phyloP scores from a whole-genome alignment of 2,888 invertebrate genomes.

The Marronus borbonicus region DNA sequence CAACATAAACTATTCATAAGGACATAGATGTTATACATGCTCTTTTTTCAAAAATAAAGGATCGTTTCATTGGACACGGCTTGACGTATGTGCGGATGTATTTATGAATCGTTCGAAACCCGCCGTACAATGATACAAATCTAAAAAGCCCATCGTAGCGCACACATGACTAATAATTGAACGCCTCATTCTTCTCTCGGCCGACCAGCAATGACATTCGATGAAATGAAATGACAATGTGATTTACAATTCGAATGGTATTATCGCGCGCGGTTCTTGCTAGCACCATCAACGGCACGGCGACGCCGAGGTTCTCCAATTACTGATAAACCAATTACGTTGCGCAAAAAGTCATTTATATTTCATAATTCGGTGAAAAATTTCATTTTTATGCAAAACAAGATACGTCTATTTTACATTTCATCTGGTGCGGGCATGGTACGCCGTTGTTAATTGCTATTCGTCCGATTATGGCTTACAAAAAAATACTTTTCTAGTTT shows the following conservation, averaged over 20 bases:
- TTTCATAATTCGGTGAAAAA: conserved; percentile 59
- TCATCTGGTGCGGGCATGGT: neutral
- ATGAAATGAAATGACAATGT: conserved; percentile 63
- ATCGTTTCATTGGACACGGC: neutral
- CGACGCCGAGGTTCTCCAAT: conserved; percentile 59
- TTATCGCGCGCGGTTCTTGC: conserved; percentile 59
- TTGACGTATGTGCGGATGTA: neutral
- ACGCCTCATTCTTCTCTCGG: conserved; percentile 58
- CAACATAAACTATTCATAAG: too few species aligned
- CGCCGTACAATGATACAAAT: conserved; percentile 20
- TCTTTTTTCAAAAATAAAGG: neutral
- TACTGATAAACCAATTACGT: conserved; percentile 62
- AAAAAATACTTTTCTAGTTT: neutral
- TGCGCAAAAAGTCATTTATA: conserved; percentile 61
- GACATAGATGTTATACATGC: too few species aligned
- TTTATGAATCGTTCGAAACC: conserved; percentile 9
- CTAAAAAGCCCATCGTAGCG: conserved; percentile 40
- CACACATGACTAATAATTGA: conserved; percentile 58
- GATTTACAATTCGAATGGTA: conserved; percentile 63
- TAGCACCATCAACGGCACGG: conserved; percentile 18
- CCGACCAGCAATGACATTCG: conserved; percentile 60
- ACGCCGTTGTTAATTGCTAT: conserved; percentile 11
- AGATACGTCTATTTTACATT: conserved; percentile 48
- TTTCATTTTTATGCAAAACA: conserved; percentile 63
- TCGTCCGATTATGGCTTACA: neutral